A percentile compares a stretch with the other conserved stretches of the same genome.
phyloP scores from a whole-genome alignment of 2,113 vertebrate species.

The Bucco capensis region DNA sequence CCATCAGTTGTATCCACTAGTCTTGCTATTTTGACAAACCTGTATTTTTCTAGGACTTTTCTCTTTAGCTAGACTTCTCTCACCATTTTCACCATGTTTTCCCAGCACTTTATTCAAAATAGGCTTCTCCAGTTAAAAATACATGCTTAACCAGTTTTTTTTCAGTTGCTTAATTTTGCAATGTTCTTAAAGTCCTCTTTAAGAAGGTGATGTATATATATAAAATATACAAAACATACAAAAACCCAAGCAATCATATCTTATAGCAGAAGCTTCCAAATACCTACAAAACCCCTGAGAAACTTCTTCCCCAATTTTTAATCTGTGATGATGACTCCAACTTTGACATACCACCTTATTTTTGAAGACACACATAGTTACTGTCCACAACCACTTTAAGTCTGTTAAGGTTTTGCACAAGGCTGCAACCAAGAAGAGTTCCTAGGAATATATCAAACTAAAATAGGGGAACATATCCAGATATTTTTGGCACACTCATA shows the following conservation, averaged over 20 bases:
- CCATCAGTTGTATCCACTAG: not conserved
- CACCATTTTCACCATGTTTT: not conserved
- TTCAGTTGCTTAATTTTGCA: not conserved
- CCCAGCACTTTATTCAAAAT: not conserved
- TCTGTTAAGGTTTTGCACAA: not conserved
- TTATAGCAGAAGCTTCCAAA: not conserved
- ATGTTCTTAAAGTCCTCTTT: not conserved
- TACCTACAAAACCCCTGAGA: not conserved
- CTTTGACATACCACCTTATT: not conserved
- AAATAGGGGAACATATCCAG: not conserved
- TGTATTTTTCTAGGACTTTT: not conserved
- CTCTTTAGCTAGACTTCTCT: not conserved
- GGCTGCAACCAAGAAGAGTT: not conserved
- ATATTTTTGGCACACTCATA: not conserved
- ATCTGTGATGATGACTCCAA: not conserved
- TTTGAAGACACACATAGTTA: not conserved
- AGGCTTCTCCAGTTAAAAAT: not conserved
- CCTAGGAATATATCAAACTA: not conserved
- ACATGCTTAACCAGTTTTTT: not conserved
- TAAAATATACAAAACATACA: no score
- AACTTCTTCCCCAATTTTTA: not conserved
- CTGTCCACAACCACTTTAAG: not conserved
- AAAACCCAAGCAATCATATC: not conserved
- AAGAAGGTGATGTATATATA: not conserved
- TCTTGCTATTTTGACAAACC: not conserved